Conservation (phyloP, 2,113 vertebrate species). For the Nibea albiflora region DNA sequence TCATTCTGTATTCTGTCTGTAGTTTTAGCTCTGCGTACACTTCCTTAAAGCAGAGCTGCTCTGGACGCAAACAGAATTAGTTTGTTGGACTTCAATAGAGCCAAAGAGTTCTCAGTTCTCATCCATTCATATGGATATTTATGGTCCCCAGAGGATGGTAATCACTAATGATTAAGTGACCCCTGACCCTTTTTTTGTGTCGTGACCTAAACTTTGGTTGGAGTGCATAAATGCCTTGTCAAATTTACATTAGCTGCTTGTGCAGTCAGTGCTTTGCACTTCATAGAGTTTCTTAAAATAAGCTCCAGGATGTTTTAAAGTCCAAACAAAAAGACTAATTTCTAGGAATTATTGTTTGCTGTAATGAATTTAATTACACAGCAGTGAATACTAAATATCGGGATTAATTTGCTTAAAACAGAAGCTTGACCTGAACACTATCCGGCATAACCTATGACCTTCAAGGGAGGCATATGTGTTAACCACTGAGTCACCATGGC, state of each 20-base stretch:
- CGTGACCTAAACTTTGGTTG: neutral
- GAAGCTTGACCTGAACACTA: too few relatives aligned
- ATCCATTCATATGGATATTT: neutral
- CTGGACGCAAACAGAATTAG: neutral
- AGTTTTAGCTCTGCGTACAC: neutral
- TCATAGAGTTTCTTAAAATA: neutral
- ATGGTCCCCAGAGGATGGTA: neutral
- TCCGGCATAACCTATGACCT: too few relatives aligned
- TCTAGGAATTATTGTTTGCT: neutral
- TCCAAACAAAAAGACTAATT: neutral
- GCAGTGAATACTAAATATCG: neutral
- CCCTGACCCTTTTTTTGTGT: neutral
- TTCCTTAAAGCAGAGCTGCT: neutral
- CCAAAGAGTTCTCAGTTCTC: neutral
- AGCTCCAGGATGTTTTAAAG: neutral
- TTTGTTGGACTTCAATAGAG: conserved; percentile 1
- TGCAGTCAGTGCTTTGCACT: neutral
- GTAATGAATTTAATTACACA: neutral
- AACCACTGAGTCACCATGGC: too few relatives aligned
- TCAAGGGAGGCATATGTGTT: too few relatives aligned
- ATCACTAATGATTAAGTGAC: neutral
- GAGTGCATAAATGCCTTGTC: too few relatives aligned
- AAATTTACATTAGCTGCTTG: too few relatives aligned
- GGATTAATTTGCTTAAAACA: too few relatives aligned
- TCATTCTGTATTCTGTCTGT: neutral